Evolutionary conservation across 2,888 invertebrate species (phyloP).

Genomic region (Lithodes maja): DNA sequence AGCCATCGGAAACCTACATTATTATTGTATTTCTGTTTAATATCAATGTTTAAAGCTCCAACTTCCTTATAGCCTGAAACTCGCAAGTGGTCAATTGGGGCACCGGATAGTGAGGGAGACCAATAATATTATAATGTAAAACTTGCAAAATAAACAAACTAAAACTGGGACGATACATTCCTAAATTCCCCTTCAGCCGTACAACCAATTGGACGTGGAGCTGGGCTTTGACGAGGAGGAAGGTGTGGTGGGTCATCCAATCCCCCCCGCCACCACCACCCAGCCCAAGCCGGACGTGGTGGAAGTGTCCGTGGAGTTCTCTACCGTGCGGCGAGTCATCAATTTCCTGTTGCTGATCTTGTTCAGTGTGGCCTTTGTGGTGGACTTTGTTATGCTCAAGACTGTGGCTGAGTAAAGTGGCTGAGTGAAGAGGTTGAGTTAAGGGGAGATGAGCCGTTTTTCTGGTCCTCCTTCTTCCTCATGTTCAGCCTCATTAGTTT

Average conservation of each 20-base stretch:
- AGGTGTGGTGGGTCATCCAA: not conserved
- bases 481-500: too few species aligned
- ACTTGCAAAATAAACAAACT: not conserved
- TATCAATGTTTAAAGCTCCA: too few species aligned
- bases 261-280: not conserved
- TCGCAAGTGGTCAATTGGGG: too few species aligned
- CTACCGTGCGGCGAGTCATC: conserved; percentile 10
- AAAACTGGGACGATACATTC: not conserved
- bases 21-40: too few species aligned
- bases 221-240: not conserved
- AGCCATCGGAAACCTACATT: too few species aligned
- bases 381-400: conserved; percentile 20
- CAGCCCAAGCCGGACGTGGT: too few species aligned
- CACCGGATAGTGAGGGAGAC: too few species aligned
- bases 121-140: too few species aligned
- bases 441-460: too few species aligned
- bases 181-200: not conserved
- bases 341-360: conserved; percentile 24
- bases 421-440: not conserved
- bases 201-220: not conserved
- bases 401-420: not conserved
- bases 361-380: conserved; percentile 15
- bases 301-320: not conserved
- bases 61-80: too few species aligned
- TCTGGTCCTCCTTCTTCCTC: too few species aligned